Evolutionary conservation across 2,888 invertebrate species (phyloP).

Genomic region (Tholera decimalis): DNA sequence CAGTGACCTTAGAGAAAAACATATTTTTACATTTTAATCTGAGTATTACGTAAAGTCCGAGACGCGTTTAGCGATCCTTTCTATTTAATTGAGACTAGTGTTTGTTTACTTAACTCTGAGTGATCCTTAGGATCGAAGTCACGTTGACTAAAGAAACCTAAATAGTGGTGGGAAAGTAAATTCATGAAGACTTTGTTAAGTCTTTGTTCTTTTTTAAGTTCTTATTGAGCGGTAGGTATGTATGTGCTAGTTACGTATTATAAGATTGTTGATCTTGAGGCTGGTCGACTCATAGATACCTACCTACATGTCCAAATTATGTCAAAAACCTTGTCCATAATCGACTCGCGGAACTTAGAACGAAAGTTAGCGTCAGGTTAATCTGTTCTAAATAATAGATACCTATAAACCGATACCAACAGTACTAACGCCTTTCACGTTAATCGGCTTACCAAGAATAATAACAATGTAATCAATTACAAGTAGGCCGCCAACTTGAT

Average conservation of each 20-base stretch:
- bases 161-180: not conserved
- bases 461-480: constrained; percentile 55
- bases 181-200: not conserved
- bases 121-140: constrained; percentile 5
- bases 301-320: no score
- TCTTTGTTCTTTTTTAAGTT: not conserved
- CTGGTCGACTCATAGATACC: no score
- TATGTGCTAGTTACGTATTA: no score
- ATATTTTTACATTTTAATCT: constrained; percentile 24
- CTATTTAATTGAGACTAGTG: constrained; percentile 17
- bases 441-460: constrained; percentile 51
- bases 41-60: not conserved
- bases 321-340: not conserved
- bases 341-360: not conserved
- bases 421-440: constrained; percentile 1
- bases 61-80: constrained; percentile 16
- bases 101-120: not conserved
- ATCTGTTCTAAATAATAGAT: not conserved
- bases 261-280: no score
- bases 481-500: constrained; percentile 20
- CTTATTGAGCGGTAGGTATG: not conserved
- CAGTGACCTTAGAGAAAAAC: constrained; percentile 84
- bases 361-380: not conserved
- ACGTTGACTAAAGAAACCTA: not conserved
- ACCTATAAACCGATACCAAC: not conserved